These are phyloP conservation scores for Sycophila sp. DNA, from an alignment of 1,140 invertebrate species.

Conservation along the genomic window DNA sequence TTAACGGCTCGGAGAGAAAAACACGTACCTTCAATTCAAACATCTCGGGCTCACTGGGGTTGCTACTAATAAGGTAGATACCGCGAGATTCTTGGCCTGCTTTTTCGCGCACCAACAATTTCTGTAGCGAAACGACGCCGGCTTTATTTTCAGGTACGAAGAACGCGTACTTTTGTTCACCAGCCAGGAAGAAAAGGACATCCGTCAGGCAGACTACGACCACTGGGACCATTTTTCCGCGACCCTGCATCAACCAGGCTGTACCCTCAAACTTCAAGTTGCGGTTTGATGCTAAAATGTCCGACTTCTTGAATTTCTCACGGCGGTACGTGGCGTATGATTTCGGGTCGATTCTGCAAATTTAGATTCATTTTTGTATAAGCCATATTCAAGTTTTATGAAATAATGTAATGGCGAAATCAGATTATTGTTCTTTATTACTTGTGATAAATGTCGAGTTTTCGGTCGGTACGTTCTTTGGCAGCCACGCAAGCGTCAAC, in stretches of 20 bases:
- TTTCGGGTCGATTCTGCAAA: conserved; percentile 85
- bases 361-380: neutral
- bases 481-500: conserved; percentile 92
- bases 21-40: conserved; percentile 81
- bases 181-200: conserved; percentile 88
- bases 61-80: conserved; percentile 89
- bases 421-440: conserved; percentile 41
- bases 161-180: conserved; percentile 83
- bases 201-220: conserved; percentile 90
- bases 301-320: conserved; percentile 94
- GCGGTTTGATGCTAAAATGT: conserved; percentile 84
- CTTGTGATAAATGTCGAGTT: conserved; percentile 90
- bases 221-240: conserved; percentile 84
- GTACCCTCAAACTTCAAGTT: conserved; percentile 88
- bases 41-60: conserved; percentile 91
- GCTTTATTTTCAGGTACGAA: conserved; percentile 91
- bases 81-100: conserved; percentile 88
- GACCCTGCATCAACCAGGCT: conserved; percentile 84
- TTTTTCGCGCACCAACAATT: conserved; percentile 91
- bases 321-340: conserved; percentile 85
- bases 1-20: too few species aligned
- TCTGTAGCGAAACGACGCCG: conserved; percentile 89
- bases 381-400: neutral
- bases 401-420: too few species aligned
- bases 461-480: conserved; percentile 87